phyloP scores from a whole-genome alignment of 2,113 vertebrate species.

The Oryzias melastigma region DNA sequence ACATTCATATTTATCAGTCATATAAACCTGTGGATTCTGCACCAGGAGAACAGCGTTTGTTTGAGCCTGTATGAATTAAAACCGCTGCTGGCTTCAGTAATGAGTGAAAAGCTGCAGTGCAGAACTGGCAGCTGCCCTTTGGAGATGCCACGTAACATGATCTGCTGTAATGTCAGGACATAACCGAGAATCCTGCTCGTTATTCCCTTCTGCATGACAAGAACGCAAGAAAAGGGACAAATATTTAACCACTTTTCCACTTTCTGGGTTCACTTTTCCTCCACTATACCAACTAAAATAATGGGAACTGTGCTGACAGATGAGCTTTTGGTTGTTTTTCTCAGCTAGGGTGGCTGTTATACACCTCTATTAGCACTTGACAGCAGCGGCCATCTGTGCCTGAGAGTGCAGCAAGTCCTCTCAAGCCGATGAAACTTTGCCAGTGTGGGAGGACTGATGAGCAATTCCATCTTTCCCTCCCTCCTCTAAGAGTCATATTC shows the following conservation, averaged over 20 bases:
- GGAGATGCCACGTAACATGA: no score
- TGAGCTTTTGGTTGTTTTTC: constrained; percentile 6
- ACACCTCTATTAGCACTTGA: constrained; percentile 53
- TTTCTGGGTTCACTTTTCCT: not conserved
- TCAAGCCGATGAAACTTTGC: constrained; percentile 44
- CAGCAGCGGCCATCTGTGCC: constrained; percentile 52
- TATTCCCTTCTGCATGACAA: no score
- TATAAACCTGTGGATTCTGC: no score
- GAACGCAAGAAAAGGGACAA: not conserved
- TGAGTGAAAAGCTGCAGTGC: no score
- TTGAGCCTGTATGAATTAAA: no score
- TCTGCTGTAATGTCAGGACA: no score
- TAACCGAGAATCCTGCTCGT: no score
- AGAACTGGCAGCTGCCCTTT: no score
- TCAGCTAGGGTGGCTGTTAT: constrained; percentile 15
- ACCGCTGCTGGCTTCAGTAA: no score
- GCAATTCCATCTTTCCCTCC: constrained; percentile 18
- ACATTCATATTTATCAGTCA: no score
- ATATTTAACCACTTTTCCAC: not conserved
- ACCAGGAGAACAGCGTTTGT: no score
- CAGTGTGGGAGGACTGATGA: constrained; percentile 37
- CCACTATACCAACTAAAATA: constrained; percentile 15
- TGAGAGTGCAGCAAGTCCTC: constrained; percentile 50
- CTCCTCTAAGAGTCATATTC: constrained; percentile 30
- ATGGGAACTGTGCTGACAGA: not conserved